phyloP scores from a whole-genome alignment of 2,113 vertebrate genomes.

The Excalfactoria chinensis region DNA sequence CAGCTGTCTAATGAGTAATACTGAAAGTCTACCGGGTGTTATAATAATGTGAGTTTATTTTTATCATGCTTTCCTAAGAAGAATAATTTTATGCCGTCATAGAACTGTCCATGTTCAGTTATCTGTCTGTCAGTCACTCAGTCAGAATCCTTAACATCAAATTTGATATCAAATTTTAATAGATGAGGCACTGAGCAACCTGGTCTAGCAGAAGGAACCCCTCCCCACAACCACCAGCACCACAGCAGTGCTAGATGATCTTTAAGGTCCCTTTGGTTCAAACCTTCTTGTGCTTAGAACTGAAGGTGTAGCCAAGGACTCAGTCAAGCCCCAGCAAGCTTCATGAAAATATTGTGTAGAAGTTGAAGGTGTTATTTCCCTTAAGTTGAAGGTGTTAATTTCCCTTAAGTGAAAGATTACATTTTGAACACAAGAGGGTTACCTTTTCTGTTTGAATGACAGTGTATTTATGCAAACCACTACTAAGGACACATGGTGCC shows the following conservation, averaged over 20 bases:
- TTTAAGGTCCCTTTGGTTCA: not conserved
- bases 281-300: not conserved
- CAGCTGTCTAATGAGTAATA: constrained; percentile 9
- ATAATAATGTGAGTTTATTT: constrained; percentile 4
- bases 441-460: not conserved
- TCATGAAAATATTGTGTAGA: not conserved
- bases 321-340: not conserved
- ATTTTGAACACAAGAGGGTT: not conserved
- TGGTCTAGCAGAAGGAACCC: not conserved
- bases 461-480: not conserved
- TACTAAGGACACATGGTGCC: not conserved
- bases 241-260: not conserved
- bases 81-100: not conserved
- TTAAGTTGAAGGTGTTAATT: not conserved
- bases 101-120: not conserved
- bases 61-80: constrained; percentile 25
- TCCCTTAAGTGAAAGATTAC: not conserved
- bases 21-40: not conserved
- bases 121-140: not conserved
- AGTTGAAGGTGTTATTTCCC: not conserved
- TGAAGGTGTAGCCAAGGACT: not conserved
- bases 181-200: not conserved
- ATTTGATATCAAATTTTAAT: not conserved
- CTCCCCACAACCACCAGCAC: not conserved
- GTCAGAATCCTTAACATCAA: not conserved